phyloP scores from a whole-genome alignment of 1,140 invertebrate species.

The Drosophila mayri region DNA sequence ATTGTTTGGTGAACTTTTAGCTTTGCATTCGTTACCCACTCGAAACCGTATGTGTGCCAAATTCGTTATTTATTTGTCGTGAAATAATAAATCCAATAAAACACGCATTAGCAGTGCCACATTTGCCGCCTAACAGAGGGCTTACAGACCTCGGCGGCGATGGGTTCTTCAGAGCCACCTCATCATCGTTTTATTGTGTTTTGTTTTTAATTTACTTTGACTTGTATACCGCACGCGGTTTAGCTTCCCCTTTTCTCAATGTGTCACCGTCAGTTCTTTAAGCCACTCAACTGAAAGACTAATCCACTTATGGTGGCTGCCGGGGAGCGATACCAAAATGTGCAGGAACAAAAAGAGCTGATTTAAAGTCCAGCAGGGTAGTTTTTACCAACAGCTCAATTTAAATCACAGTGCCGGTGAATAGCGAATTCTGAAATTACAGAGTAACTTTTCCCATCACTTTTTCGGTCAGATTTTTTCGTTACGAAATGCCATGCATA shows the following conservation, averaged over 20 bases:
- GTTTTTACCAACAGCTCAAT: conserved; percentile 9
- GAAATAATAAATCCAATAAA: conserved; percentile 38
- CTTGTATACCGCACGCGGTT: conserved; percentile 15
- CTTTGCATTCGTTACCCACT: background rate
- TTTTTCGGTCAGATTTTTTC: conserved; percentile 17
- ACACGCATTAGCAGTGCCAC: conserved; percentile 32
- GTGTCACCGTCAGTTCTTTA: conserved; percentile 24
- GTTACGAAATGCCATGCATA: background rate
- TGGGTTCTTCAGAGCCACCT: conserved; percentile 7
- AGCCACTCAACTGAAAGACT: conserved; percentile 56
- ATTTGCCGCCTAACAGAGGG: conserved; percentile 26
- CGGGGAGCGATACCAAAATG: conserved; percentile 5
- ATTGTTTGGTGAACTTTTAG: conserved; percentile 29
- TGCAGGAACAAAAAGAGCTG: background rate
- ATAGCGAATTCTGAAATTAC: conserved; percentile 14
- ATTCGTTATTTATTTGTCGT: conserved; percentile 10
- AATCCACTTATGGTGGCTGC: conserved; percentile 60
- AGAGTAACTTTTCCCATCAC: conserved; percentile 7
- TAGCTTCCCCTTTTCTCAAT: conserved; percentile 7
- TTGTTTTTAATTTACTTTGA: background rate
- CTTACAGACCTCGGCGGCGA: conserved; percentile 3
- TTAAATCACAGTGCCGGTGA: background rate
- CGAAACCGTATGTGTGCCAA: conserved; percentile 1
- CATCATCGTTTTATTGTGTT: conserved; percentile 5
- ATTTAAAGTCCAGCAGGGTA: conserved; percentile 2